Evolutionary conservation across 1,140 invertebrate genomes (phyloP).

Genomic region (Calliphora vicina): DNA sequence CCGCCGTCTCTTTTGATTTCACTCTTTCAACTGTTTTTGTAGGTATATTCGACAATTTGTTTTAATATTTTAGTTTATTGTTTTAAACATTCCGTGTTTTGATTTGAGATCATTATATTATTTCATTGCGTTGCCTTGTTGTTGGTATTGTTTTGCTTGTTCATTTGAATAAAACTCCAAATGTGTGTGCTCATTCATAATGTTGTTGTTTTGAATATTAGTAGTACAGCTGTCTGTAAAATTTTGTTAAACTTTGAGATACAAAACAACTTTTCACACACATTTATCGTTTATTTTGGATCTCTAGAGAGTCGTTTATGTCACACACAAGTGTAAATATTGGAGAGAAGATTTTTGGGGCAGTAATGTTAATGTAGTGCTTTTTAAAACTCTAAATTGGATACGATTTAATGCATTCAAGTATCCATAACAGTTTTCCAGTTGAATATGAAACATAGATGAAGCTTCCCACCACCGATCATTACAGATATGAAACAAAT

Average conservation of each 20-base stretch:
- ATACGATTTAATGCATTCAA: too few species aligned
- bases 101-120: background rate
- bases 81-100: background rate
- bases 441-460: too few species aligned
- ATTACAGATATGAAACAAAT: too few species aligned
- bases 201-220: too few species aligned
- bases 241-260: background rate
- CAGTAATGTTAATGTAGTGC: background rate
- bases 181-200: background rate
- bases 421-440: too few species aligned
- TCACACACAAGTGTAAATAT: background rate
- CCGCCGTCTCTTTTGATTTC: background rate
- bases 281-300: conserved; percentile 22
- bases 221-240: background rate
- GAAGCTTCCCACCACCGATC: too few species aligned
- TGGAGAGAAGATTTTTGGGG: background rate
- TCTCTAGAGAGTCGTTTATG: conserved; percentile 16
- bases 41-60: background rate
- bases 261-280: background rate
- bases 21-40: background rate
- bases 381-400: too few species aligned
- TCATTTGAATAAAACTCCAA: background rate
- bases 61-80: background rate
- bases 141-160: conserved; percentile 18
- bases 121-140: background rate